Conservation (phyloP, 1,140 invertebrate genomes). For the Heliconius melpomene region DNA sequence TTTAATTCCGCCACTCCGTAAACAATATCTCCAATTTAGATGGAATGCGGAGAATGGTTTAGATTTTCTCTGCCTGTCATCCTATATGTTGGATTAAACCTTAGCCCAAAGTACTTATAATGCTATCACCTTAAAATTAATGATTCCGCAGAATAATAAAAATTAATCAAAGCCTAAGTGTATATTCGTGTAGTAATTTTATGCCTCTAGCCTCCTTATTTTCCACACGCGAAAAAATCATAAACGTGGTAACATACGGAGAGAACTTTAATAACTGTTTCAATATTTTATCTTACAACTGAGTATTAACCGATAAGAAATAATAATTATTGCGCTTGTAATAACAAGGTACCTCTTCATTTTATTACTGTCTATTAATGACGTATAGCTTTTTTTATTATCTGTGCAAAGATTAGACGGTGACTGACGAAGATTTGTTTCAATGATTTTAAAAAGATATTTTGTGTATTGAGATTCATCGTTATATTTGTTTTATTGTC, state of each 20-base stretch:
- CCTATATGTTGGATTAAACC: no score
- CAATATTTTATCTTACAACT: neutral
- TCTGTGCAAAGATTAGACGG: neutral
- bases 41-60: no score
- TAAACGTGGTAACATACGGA: neutral
- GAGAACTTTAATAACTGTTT: neutral
- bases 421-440: neutral
- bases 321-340: neutral
- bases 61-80: no score
- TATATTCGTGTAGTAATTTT: constrained; percentile 16
- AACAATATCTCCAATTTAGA: no score
- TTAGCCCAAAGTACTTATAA: neutral
- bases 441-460: no score
- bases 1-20: no score
- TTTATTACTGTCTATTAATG: neutral
- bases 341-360: neutral
- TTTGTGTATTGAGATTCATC: neutral
- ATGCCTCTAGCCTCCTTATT: neutral
- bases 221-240: constrained; percentile 19
- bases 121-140: neutral
- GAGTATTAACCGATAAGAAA: neutral
- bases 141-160: neutral
- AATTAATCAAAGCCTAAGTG: neutral
- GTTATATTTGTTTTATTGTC: neutral
- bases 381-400: neutral